These are phyloP conservation scores for Pomacea canaliculata DNA, from an alignment of 2,888 invertebrate genomes.

Conservation along the genomic window DNA sequence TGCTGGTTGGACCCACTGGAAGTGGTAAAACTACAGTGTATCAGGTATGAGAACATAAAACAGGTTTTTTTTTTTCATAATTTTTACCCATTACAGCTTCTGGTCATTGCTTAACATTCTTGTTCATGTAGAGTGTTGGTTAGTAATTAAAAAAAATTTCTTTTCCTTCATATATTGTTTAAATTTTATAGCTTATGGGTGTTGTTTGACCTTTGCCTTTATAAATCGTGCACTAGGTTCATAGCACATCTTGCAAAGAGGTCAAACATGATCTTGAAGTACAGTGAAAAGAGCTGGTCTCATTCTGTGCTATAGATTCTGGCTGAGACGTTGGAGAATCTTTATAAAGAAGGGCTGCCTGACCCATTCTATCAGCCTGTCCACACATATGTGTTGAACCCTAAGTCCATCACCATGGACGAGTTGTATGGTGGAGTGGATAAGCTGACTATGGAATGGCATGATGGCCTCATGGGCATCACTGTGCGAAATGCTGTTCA, in stretches of 20 bases:
- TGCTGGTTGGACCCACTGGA: slow-evolving; percentile 91
- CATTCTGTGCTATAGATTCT: slow-evolving; percentile 74
- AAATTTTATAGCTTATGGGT: too few species aligned
- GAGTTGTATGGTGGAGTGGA: slow-evolving; percentile 91
- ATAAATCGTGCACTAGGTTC: too few species aligned
- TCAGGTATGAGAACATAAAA: slow-evolving; percentile 67
- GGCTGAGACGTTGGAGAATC: slow-evolving; percentile 78
- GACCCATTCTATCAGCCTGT: slow-evolving; percentile 80
- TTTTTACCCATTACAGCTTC: too few species aligned
- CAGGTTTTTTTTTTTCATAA: too few species aligned
- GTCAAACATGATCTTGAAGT: too few species aligned
- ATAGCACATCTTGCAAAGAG: too few species aligned
- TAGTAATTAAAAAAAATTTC: too few species aligned
- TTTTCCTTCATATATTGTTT: too few species aligned
- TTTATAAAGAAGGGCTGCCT: slow-evolving; percentile 75
- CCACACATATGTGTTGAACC: slow-evolving; percentile 85
- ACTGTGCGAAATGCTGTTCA: slow-evolving; percentile 77
- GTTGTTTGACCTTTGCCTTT: too few species aligned
- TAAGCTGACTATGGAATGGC: slow-evolving; percentile 88
- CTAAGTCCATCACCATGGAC: slow-evolving; percentile 88
- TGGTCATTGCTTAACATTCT: too few species aligned
- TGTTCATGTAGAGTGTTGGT: too few species aligned
- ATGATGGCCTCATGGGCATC: slow-evolving; percentile 85
- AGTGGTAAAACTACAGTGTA: slow-evolving; percentile 87
- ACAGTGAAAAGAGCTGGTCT: too few species aligned